Base-by-base conservation (phyloP, 2,888 invertebrate species). In the Malachius bipustulatus region DNA sequence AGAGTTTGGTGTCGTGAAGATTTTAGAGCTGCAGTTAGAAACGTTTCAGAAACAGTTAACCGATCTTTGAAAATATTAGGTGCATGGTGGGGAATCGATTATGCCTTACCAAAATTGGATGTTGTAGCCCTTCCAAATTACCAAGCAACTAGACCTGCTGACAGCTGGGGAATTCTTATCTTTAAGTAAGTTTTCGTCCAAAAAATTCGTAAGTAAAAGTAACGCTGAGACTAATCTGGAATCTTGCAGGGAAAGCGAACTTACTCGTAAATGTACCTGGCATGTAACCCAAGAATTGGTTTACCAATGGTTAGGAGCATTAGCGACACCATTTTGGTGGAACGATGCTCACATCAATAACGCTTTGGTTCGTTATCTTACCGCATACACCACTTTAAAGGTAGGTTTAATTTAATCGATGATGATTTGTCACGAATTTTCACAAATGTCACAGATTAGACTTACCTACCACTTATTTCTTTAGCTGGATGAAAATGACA, bases 281-380 rank as follows among this genome's bases (percentile, higher is more conserved):
- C 75, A 73, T 40, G 60, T 81, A 2, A 71, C 78, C 0, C 79
- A 82, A 47, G 84, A 85, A 55, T 50, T 84, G 26, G 71, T 77
- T 2, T 82, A 82, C 55, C 85, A 85, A 55, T 87, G 85, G 85
- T 60, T 85, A 9, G 83, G 83, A 1, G 73, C 77, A 3, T 67
- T 77, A 42, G 71, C 78, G 1, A 82, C 84, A 0, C 84, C 85
- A 0, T 74, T 71, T 10, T 79, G 79, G 74, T 83, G 82, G 81
- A 74, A 70, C 26, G 81, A 82, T 47, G 78, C 80, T 0, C 77
- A 79, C 44, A 66, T 82, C 8, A 83, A 81, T 48, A 81, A 82
- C 53, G 84, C 83, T 0, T 60, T 85, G 1, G 79, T 80, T 9
- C 75, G 80, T 38, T 85, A 81, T 48, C 55, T 84, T 11, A 80